Evolutionary conservation across 2,888 invertebrate genomes (phyloP).

Genomic region (Cheilosia urbana): DNA sequence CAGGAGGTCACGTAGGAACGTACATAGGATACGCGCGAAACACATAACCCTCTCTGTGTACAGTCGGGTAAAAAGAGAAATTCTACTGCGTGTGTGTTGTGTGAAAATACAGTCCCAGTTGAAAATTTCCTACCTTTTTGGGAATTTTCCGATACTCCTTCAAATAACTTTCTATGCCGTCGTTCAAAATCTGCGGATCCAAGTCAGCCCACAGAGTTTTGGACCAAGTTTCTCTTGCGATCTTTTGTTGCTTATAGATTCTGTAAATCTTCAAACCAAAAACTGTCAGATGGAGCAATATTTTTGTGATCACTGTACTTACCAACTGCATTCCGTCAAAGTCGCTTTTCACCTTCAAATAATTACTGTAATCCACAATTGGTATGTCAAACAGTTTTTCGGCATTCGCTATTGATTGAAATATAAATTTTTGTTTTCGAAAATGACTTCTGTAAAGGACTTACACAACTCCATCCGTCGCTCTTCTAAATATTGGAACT

Average conservation of each 20-base stretch:
- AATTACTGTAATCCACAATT: constrained; percentile 92
- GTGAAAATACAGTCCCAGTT: neutral
- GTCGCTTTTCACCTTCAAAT: constrained; percentile 87
- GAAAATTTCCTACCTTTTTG: constrained; percentile 83
- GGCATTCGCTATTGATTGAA: constrained; percentile 86
- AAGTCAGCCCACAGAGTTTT: constrained; percentile 94
- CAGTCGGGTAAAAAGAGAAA: too few species aligned
- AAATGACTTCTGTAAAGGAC: constrained; percentile 15
- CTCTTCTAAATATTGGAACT: constrained; percentile 88
- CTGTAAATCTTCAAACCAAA: constrained; percentile 86
- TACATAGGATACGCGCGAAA: too few species aligned
- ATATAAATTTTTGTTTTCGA: constrained; percentile 30
- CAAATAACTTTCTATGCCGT: constrained; percentile 94
- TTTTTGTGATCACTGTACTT: constrained; percentile 1
- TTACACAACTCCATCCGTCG: constrained; percentile 85
- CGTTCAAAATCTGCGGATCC: constrained; percentile 92
- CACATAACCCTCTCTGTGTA: too few species aligned
- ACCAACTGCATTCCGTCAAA: constrained; percentile 87
- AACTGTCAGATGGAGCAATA: neutral
- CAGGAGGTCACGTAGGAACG: too few species aligned
- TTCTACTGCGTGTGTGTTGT: too few species aligned
- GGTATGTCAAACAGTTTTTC: constrained; percentile 95
- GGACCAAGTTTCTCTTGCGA: constrained; percentile 91
- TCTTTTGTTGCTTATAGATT: constrained; percentile 91
- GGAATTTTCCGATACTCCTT: constrained; percentile 91